Conservation (phyloP, 2,113 vertebrate genomes). For the Lanius ludovicianus region DNA sequence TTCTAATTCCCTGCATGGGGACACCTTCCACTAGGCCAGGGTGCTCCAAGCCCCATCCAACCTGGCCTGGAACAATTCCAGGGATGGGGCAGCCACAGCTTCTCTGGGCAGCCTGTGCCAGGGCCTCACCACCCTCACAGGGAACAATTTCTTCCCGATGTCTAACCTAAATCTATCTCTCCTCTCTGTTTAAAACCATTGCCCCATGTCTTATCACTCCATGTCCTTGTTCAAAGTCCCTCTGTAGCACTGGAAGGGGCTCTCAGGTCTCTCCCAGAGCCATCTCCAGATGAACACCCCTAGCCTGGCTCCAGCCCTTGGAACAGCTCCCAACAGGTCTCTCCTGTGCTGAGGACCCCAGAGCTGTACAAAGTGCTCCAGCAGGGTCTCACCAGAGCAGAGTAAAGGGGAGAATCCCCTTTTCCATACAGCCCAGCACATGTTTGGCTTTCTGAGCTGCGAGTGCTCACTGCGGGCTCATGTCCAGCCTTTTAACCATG, state of each 20-base stretch:
- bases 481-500: background rate
- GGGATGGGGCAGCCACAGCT: background rate
- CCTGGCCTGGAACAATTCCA: background rate
- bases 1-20: no score
- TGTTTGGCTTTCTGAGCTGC: rapidly evolving
- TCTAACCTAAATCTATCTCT: background rate
- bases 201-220: background rate
- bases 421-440: background rate
- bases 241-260: background rate
- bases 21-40: background rate
- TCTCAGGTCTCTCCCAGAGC: background rate
- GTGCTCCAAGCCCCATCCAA: background rate
- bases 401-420: background rate
- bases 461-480: background rate
- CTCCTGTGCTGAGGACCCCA: background rate
- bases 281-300: background rate
- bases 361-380: background rate
- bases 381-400: background rate
- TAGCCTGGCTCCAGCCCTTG: background rate
- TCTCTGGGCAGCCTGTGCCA: background rate
- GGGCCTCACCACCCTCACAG: background rate
- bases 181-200: background rate
- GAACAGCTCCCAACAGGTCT: background rate
- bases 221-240: background rate
- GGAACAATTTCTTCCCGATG: background rate